phyloP scores from a whole-genome alignment of 1,140 invertebrate genomes.

The Drosophila melanica region DNA sequence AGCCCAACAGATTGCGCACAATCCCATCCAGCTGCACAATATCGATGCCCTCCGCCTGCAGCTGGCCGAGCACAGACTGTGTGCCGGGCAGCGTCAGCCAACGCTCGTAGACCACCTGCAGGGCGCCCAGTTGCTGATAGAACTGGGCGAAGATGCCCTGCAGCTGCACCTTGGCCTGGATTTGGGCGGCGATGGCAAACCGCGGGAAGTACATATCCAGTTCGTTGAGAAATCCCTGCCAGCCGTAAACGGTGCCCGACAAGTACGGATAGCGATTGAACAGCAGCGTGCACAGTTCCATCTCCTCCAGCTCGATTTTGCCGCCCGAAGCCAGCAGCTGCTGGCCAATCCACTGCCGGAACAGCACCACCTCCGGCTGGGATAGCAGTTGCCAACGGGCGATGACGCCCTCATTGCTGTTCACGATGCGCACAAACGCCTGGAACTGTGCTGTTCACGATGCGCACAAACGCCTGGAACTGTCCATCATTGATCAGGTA shows the following conservation, averaged over 20 bases:
- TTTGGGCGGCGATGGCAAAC: slow-evolving; percentile 55
- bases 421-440: slow-evolving; percentile 65
- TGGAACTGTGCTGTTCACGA: slow-evolving; percentile 75
- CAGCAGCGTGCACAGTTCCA: slow-evolving; percentile 54
- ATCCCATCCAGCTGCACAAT: slow-evolving; percentile 53
- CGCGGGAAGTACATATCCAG: slow-evolving; percentile 65
- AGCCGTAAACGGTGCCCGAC: slow-evolving; percentile 68
- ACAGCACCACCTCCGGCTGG: slow-evolving; percentile 68
- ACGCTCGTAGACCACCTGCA: slow-evolving; percentile 69
- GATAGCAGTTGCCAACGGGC: slow-evolving; percentile 62
- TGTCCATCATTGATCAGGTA: slow-evolving; percentile 77
- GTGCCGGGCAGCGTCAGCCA: slow-evolving; percentile 55
- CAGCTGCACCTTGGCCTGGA: slow-evolving; percentile 60
- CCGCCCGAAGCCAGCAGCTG: slow-evolving; percentile 61
- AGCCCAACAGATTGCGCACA: slow-evolving; percentile 66
- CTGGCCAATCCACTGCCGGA: slow-evolving; percentile 64
- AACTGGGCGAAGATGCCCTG: slow-evolving; percentile 71
- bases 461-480: slow-evolving; percentile 72
- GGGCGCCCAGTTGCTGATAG: slow-evolving; percentile 52
- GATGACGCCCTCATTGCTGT: slow-evolving; percentile 59
- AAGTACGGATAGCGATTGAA: slow-evolving; percentile 69
- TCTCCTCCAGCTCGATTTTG: slow-evolving; percentile 61
- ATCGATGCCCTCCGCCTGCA: slow-evolving; percentile 65
- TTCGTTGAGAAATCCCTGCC: slow-evolving; percentile 74
- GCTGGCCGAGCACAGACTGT: slow-evolving; percentile 49